Percentiles rank a stretch among this genome's conserved stretches.
Evolutionary conservation across 2,797 vertebrate species (phyloP).

Genomic region (Chaenodraco wilsoni): DNA sequence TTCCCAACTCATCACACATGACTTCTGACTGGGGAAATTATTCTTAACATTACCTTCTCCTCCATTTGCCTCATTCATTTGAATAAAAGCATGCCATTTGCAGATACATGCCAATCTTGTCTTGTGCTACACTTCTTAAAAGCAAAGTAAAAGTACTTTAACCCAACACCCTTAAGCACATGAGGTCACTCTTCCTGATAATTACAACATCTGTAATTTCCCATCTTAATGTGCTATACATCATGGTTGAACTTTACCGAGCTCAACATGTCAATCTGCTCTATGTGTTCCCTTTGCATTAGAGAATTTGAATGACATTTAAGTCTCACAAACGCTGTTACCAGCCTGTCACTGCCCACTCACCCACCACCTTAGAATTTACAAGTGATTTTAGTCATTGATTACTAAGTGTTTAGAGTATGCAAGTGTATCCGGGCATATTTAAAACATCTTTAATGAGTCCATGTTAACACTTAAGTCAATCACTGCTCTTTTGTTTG

Average conservation of each 20-base stretch:
- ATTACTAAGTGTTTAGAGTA: slow-evolving; percentile 77
- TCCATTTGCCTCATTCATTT: slow-evolving; percentile 67
- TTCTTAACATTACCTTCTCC: slow-evolving; percentile 67
- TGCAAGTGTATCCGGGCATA: slow-evolving; percentile 54
- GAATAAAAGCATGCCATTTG: slow-evolving; percentile 78
- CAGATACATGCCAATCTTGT: slow-evolving; percentile 68
- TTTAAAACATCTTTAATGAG: slow-evolving; percentile 69
- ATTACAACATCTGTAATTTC: slow-evolving; percentile 82
- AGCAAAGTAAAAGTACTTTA: slow-evolving; percentile 77
- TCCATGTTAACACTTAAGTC: slow-evolving; percentile 62
- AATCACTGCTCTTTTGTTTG: slow-evolving; percentile 66
- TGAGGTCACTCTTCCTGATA: slow-evolving; percentile 74
- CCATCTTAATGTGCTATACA: slow-evolving; percentile 81
- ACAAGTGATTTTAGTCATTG: slow-evolving; percentile 82
- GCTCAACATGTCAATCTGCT: slow-evolving; percentile 79
- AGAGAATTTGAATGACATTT: slow-evolving; percentile 88
- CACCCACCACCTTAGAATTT: slow-evolving; percentile 77
- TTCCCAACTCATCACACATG: slow-evolving; percentile 39
- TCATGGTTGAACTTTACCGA: slow-evolving; percentile 84
- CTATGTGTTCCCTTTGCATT: slow-evolving; percentile 85
- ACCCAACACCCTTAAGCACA: slow-evolving; percentile 65
- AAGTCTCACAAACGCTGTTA: slow-evolving; percentile 80
- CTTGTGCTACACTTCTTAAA: slow-evolving; percentile 68
- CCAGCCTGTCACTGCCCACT: slow-evolving; percentile 82
- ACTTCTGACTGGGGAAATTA: slow-evolving; percentile 56